Base-by-base conservation (phyloP, 64 coral and sea anemone genomes). In the Dendrophyllia cribrosa region DNA sequence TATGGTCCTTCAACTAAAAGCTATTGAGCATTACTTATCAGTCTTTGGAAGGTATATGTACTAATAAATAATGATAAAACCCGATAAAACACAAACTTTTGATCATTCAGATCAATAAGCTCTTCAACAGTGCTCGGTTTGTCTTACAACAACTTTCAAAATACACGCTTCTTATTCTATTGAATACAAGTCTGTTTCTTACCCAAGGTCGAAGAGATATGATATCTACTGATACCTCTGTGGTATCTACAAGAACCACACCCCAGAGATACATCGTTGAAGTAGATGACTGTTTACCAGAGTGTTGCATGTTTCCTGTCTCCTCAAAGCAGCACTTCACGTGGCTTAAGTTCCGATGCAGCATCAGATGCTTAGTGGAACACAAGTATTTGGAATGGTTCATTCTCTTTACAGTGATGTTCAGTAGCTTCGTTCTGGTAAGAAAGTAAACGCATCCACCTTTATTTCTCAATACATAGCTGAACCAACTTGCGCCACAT, bases 401-500 rank as follows among this genome's bases (percentile, higher is more conserved):
- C 34, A 95, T 98, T 51, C 90, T 98, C 51, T 95, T 98, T 69
- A 87, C 88, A 53, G 92, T 98, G 7, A 85, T 93, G 59, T 74
- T 95, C 51, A 98, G 96, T 83, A 98, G 96, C 70, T 88, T 95
- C 72, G 80, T 79, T 21, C 67, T 98, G 96, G 96, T 98, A 66
- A 92, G 96, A 50, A 67, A n/a, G 20, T 2, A 56, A 7, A 77
- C 0, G 3, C 11, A 51, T 66, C 47, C 49, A 11, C 16, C 45
- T 56, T 56, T 56, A 12, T 6, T 9, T 56, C 12, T 56, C 53
- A 9, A 34, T 56, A 12, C 3, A 7, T 56, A 56, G 53, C 1
- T 34, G 0, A 34, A 34, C 34, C 34, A 34, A 34, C 34, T 34
- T 34, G 34, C 2, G 34, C 34, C 34, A 34, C 34, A 34, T 34